Base-by-base conservation (phyloP, 2,797 vertebrate species). In the Premnoplex brunnescens region DNA sequence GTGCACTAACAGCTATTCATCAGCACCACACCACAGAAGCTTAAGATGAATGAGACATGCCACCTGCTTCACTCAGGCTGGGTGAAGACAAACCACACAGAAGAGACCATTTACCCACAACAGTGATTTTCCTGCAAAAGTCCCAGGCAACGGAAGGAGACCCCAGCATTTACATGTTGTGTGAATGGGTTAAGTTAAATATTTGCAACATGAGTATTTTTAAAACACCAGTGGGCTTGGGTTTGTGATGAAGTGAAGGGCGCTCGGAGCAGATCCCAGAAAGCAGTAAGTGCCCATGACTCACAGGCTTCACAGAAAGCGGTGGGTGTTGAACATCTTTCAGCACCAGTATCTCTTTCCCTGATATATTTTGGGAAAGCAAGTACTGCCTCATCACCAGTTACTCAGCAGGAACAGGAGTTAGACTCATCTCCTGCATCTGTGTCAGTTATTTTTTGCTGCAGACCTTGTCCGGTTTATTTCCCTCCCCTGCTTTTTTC, bases 351-450 rank as follows among this genome's bases (percentile, higher is more conserved):
- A 68, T 84, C 90, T 92, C 91, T 72, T 66, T 36, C 85, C 69
- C 43, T 22, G 76, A 28, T 55, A 11, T 94, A 95, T 96, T 95
- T 93, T 78, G 43, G 88, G 94, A 91, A 94, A 78, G 66, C 82
- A 51, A 95, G 82, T 72, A 52, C 58, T 95, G 94, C 93, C 85
- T 95, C 76, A 91, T 95, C 96, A 95, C 56, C 82, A 68, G 91
- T 97, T 96, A 92, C 93, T 96, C 94, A 96, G 95, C 94, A 96
- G 83, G 88, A 95, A 93, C 71, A 76, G 71, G 17, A 95, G 58
- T 73, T 58, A 41, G 67, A 66, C 59, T 93, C 80, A 82, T 69
- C 74, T 48, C 83, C 49, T 49, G 80, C 94, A 94, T 91, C 83
- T 76, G 66, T 93, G 93, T 66, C 93, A 90, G 93, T 88, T 96